Evolutionary conservation across 2,888 invertebrate genomes (phyloP).

Genomic region (Eupithecia subumbrata): DNA sequence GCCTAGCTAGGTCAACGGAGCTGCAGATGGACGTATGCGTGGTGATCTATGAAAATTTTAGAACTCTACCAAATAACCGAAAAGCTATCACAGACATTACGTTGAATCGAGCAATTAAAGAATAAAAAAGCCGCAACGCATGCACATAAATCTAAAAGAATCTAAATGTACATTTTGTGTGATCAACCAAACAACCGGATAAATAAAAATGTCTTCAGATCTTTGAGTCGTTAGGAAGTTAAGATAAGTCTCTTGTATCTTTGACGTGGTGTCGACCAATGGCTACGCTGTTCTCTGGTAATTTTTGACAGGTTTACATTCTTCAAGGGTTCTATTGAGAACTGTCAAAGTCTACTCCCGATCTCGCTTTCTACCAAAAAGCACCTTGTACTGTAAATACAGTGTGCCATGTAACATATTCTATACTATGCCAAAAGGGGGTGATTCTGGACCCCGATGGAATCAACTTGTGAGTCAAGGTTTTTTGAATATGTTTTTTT

Average conservation of each 20-base stretch:
- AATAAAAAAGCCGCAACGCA: not conserved
- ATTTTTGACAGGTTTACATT: not conserved
- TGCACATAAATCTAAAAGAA: constrained; percentile 17
- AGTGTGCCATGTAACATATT: too few relatives aligned
- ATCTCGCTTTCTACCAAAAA: too few relatives aligned
- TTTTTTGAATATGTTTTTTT: too few relatives aligned
- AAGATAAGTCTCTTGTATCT: not conserved
- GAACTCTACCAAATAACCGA: not conserved
- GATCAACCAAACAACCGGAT: constrained; percentile 15
- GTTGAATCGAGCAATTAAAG: not conserved
- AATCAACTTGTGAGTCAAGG: too few relatives aligned
- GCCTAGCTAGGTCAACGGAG: too few relatives aligned
- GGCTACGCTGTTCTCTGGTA: not conserved
- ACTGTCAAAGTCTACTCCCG: not conserved
- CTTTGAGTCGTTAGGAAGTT: constrained; percentile 1
- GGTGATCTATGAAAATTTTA: not conserved
- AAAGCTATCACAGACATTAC: not conserved
- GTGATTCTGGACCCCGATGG: too few relatives aligned
- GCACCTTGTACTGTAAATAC: too few relatives aligned
- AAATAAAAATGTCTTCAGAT: constrained; percentile 14
- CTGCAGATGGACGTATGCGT: too few relatives aligned
- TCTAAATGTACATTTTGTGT: constrained; percentile 13
- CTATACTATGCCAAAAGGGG: too few relatives aligned
- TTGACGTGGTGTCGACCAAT: not conserved
- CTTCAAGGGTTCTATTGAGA: not conserved